These are phyloP conservation scores for Dryocosmus kuriphilus DNA, from an alignment of 2,888 invertebrate genomes.

Conservation along the genomic window DNA sequence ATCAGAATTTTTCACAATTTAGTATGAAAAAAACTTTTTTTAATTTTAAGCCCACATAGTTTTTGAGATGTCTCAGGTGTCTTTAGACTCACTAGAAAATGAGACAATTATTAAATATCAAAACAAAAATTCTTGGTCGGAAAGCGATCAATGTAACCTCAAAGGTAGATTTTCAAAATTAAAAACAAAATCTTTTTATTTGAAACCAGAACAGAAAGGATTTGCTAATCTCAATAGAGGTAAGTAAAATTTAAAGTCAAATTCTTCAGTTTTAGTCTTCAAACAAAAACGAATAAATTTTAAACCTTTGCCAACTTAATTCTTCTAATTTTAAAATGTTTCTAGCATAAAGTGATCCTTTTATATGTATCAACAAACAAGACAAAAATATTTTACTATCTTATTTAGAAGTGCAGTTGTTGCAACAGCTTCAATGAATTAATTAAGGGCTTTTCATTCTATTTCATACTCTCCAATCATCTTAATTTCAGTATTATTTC, in stretches of 20 bases:
- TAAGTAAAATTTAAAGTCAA: neutral
- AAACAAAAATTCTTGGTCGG: neutral
- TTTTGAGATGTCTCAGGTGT: conserved; percentile 64
- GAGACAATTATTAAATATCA: conserved; percentile 27
- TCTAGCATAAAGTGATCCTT: no score
- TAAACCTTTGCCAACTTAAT: neutral
- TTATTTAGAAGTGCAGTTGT: no score
- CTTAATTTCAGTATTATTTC: neutral
- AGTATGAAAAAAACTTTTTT: conserved; percentile 7
- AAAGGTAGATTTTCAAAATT: neutral
- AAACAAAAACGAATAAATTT: neutral
- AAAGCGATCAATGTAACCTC: neutral
- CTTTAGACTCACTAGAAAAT: conserved; percentile 67
- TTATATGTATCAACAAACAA: neutral
- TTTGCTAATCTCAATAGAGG: neutral
- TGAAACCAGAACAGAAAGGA: neutral
- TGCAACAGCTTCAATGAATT: neutral
- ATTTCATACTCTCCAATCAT: neutral
- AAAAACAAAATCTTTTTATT: neutral
- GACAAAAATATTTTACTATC: no score
- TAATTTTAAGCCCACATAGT: neutral
- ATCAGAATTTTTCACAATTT: conserved; percentile 1
- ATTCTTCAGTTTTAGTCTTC: neutral
- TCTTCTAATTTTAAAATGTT: no score
- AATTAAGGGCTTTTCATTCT: neutral